Base-by-base conservation (phyloP, 2,113 vertebrate species). In the Orientallactaga bullata region DNA sequence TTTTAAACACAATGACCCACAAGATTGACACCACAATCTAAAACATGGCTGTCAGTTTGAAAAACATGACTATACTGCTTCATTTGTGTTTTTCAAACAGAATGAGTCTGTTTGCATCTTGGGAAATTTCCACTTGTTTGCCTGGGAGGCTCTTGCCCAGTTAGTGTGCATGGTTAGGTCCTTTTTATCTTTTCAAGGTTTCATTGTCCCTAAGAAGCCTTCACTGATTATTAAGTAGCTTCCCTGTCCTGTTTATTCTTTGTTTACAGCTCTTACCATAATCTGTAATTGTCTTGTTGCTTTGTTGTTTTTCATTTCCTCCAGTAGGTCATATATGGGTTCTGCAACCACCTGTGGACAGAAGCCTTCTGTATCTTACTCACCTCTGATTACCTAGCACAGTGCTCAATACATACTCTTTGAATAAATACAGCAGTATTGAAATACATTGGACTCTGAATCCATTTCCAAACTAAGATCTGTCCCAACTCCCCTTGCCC, bases 241-340 rank as follows among this genome's bases (percentile, higher is more conserved):
- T 97, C 66, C 73, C 21, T 88, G 47, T 35, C 77, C 71, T 82
- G 39, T 85, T 76, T 94, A 47, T 89, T 95, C 90, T n/a, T 85
- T 77, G 72, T 73, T 94, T 78, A 42, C 30, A 79, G 28, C 61
- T 88, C 37, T 94, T 90, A 39, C 20, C 15, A 11, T 91, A 94
- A 85, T 63, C 69, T 93, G 24, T 91, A 95, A 94, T 94, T 88
- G 58, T 42, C 51, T 26, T 20, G 13, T 86, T 88, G 80, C 83
- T 89, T 93, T 86, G 30, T 78, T 79, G 13, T 68, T 93, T 37
- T 89, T 89, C 58, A 81, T 85, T 80, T 84, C 30, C 72, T 94
- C 55, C 7, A 73, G 28, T 61, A 77, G 77, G 65, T 84, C 47
- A 39, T 93, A 13, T 61, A 3, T 65, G 68, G n/a, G 18, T 89